Conservation (phyloP, 2,113 vertebrate genomes). For the Etia nguti region DNA sequence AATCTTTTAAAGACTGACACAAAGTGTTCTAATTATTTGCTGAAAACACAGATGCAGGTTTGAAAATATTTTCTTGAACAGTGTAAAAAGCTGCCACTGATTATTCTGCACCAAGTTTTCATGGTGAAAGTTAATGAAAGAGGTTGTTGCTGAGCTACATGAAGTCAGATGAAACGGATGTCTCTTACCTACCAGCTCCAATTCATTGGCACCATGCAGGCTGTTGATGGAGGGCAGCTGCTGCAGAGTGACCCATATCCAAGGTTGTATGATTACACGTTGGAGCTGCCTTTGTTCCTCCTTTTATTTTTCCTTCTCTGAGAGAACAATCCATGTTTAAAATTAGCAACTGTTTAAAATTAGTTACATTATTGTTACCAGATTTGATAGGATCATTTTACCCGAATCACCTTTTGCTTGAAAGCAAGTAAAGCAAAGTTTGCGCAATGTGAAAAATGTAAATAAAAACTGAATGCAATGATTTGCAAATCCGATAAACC, state of each 20-base stretch:
- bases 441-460: not conserved
- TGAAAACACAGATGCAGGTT: not conserved
- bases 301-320: not conserved
- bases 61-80: conserved; percentile 16
- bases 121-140: conserved; percentile 46
- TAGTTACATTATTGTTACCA: not conserved
- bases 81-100: conserved; percentile 6
- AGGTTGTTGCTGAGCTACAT: conserved; percentile 37
- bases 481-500: not conserved
- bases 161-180: conserved; percentile 34
- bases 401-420: not conserved
- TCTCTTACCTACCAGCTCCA: conserved; percentile 41
- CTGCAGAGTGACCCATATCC: conserved; percentile 28
- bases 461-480: not conserved
- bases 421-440: not conserved
- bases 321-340: not conserved
- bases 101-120: conserved; percentile 31
- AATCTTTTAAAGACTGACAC: not conserved
- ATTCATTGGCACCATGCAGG: conserved; percentile 40
- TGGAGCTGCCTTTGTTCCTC: conserved; percentile 28
- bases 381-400: not conserved
- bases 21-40: conserved; percentile 35
- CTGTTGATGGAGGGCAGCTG: conserved; percentile 43
- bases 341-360: not conserved
- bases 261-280: conserved; percentile 38